phyloP scores from a whole-genome alignment of 2,888 invertebrate species.

The Myopa tessellatipennis region DNA sequence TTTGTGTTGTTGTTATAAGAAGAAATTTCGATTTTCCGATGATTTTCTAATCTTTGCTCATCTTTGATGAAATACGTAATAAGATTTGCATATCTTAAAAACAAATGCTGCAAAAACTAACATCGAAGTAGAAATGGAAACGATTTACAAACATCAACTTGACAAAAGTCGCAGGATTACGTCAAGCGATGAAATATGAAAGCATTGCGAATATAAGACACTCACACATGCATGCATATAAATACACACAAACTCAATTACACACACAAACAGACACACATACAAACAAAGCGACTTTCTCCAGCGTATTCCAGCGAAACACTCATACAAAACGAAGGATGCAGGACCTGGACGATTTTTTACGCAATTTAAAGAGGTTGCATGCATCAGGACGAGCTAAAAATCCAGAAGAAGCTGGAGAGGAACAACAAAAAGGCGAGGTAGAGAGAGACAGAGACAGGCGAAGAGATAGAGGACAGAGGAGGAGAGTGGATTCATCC shows the following conservation, averaged over 20 bases:
- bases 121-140: too few relatives aligned
- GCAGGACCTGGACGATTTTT: constrained; percentile 15
- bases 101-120: not conserved
- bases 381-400: not conserved
- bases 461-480: constrained; percentile 6
- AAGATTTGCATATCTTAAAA: not conserved
- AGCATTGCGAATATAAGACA: not conserved
- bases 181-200: constrained; percentile 25
- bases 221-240: constrained; percentile 17
- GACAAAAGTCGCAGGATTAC: constrained; percentile 26
- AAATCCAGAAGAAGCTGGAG: not conserved
- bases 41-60: not conserved
- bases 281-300: not conserved
- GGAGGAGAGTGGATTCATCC: not conserved
- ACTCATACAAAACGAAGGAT: not conserved
- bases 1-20: too few relatives aligned
- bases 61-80: not conserved
- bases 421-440: too few relatives aligned
- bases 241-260: not conserved
- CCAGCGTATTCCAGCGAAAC: not conserved
- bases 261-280: too few relatives aligned
- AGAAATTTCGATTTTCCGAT: not conserved
- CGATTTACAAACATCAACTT: constrained; percentile 32
- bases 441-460: too few relatives aligned
- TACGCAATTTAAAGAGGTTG: constrained; percentile 1